Evolutionary conservation across 2,888 invertebrate species (phyloP).

Genomic region (Acrocera orbiculus): DNA sequence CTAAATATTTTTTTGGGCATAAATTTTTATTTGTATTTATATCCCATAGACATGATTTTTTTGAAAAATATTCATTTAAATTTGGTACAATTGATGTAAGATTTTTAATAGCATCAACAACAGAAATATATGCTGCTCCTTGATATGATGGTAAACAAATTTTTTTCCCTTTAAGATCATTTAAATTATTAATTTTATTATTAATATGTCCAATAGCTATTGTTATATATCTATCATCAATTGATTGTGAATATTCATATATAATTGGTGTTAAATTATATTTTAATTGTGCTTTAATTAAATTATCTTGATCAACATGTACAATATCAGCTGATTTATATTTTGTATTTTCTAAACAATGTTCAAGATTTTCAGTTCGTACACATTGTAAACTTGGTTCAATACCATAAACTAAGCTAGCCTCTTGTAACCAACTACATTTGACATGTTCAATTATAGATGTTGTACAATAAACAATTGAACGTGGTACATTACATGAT

Average conservation of each 20-base stretch:
- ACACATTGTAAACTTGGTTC: slow-evolving; percentile 66
- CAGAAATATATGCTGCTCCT: slow-evolving; percentile 50
- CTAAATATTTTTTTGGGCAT: slow-evolving; percentile 30
- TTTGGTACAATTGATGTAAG: slow-evolving; percentile 23
- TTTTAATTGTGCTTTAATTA: slow-evolving; percentile 48
- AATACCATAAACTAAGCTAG: slow-evolving; percentile 54
- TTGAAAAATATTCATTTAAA: slow-evolving; percentile 40
- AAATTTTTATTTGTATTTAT: slow-evolving; percentile 14
- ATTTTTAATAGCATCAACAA: slow-evolving; percentile 32
- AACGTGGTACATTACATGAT: slow-evolving; percentile 49
- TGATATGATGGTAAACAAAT: slow-evolving; percentile 70
- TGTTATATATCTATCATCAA: slow-evolving; percentile 31
- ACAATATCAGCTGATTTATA: slow-evolving; percentile 51
- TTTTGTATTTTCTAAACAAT: slow-evolving; percentile 50
- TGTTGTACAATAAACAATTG: slow-evolving; percentile 47
- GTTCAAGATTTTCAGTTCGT: slow-evolving; percentile 37
- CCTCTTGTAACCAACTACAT: slow-evolving; percentile 61
- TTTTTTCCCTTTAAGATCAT: slow-evolving; percentile 48
- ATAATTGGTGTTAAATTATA: slow-evolving; percentile 22
- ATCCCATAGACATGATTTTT: slow-evolving; percentile 43
- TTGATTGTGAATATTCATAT: slow-evolving; percentile 22
- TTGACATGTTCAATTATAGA: slow-evolving; percentile 53
- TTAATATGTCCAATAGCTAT: slow-evolving; percentile 48
- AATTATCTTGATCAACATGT: slow-evolving; percentile 51
- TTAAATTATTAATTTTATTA: slow-evolving; percentile 36